Evolutionary conservation across 2,888 invertebrate genomes (phyloP).

Genomic region (Andricus curvator): DNA sequence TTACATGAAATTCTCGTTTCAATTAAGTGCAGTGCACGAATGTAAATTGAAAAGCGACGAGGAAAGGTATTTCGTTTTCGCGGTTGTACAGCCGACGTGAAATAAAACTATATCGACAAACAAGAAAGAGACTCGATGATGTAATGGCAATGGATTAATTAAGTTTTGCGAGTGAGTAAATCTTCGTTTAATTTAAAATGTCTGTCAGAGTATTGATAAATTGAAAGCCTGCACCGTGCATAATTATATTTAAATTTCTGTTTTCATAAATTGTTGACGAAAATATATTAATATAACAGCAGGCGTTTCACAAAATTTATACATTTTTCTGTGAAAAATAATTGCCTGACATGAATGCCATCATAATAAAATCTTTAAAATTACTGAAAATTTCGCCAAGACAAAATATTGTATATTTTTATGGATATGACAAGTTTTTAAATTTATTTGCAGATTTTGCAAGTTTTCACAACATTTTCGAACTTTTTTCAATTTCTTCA

Average conservation of each 20-base stretch:
- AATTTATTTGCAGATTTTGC: no score
- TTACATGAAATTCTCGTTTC: conserved; percentile 17
- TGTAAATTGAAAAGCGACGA: conserved; percentile 35
- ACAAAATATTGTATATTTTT: no score
- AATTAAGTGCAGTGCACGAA: conserved; percentile 31
- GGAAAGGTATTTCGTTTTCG: not conserved
- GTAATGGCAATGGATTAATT: conserved; percentile 35
- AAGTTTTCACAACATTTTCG: no score
- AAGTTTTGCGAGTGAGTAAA: conserved; percentile 18
- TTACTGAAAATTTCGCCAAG: no score
- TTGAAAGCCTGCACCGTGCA: not conserved
- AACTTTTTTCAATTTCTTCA: no score
- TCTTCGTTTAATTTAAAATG: conserved; percentile 20
- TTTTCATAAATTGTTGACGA: not conserved
- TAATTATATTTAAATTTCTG: not conserved
- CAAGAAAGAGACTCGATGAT: conserved; percentile 31
- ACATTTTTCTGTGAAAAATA: not conserved
- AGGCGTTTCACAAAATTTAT: not conserved
- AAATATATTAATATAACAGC: conserved; percentile 6
- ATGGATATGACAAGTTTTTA: no score
- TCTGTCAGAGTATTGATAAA: conserved; percentile 7
- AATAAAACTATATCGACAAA: conserved; percentile 37
- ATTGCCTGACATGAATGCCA: no score
- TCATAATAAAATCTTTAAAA: no score
- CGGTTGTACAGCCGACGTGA: not conserved